phyloP scores from a whole-genome alignment of 2,797 vertebrate genomes.

The Silurus aristotelis region DNA sequence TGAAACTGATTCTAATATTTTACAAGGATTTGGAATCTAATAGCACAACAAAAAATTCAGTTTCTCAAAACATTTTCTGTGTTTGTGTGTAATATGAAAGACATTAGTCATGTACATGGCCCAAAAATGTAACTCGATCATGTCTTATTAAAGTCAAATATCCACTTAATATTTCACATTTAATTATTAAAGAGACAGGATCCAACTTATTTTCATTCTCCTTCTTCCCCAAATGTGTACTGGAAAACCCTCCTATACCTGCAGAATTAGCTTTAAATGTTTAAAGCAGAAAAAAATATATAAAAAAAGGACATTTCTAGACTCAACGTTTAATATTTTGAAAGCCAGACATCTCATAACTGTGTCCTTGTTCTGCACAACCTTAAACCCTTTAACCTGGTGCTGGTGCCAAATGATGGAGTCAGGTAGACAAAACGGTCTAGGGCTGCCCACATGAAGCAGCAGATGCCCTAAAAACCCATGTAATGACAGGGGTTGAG shows the following conservation, averaged over 20 bases:
- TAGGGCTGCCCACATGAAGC: too few relatives aligned
- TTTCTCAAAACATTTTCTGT: too few relatives aligned
- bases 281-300: background rate
- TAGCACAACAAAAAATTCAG: background rate
- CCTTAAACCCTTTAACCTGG: too few relatives aligned
- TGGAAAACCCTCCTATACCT: background rate
- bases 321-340: background rate
- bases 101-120: background rate
- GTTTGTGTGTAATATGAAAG: background rate
- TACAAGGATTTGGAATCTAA: background rate
- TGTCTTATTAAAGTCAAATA: constrained; percentile 10
- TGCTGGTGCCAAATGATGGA: constrained; percentile 22
- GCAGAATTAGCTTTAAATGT: background rate
- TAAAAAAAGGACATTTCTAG: background rate
- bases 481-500: too few relatives aligned
- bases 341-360: background rate
- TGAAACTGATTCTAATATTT: background rate
- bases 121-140: background rate
- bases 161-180: background rate
- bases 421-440: constrained; percentile 13
- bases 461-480: too few relatives aligned
- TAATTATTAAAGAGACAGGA: background rate
- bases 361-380: background rate
- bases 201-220: background rate
- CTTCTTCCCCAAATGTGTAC: background rate